phyloP scores from a whole-genome alignment of 2,797 vertebrate genomes.

The Myotis findleyi region DNA sequence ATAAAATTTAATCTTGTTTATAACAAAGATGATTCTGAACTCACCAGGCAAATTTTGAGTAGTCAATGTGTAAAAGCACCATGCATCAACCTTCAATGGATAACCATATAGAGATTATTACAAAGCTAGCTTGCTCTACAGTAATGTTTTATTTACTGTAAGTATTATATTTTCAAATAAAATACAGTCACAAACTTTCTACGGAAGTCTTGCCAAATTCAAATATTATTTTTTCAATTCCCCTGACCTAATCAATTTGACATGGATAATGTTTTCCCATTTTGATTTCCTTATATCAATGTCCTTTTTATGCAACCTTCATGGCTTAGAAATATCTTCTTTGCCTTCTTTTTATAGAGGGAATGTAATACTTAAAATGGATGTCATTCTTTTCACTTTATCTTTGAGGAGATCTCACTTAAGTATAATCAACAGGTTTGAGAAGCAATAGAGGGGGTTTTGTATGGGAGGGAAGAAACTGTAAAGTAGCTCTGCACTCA shows the following conservation, averaged over 20 bases:
- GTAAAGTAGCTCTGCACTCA: neutral
- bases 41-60: neutral
- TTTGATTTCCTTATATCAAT: neutral
- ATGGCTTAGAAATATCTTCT: conserved; percentile 19
- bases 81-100: neutral
- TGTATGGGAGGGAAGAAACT: conserved; percentile 18
- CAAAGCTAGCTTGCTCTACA: neutral
- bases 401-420: conserved; percentile 30
- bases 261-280: neutral
- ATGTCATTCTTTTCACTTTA: neutral
- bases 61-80: neutral
- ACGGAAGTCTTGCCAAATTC: neutral
- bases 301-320: neutral
- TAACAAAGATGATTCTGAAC: neutral
- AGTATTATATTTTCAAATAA: neutral
- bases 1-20: neutral
- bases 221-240: neutral
- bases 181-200: neutral
- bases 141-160: neutral
- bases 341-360: neutral
- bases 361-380: neutral
- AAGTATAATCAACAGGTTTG: neutral
- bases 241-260: neutral
- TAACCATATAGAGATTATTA: neutral
- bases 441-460: neutral